Evolutionary conservation across 1,140 invertebrate genomes (phyloP), one percentile per base, ranked within the genome.

Genomic region (Camponotus pennsylvanicus): DNA sequence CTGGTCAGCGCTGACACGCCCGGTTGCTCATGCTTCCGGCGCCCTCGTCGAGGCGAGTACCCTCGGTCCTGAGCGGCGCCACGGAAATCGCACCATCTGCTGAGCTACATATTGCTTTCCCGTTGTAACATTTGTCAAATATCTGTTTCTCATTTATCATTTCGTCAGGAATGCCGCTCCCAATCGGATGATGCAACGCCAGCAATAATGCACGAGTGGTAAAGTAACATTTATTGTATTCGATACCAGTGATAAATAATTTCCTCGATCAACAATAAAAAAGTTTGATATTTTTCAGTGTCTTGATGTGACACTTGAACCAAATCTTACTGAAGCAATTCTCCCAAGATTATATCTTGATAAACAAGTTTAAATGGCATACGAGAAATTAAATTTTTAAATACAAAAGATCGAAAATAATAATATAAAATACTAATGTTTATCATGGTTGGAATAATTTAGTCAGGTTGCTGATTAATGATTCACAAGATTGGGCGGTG

Each of bases 1-100:
- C 92, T 94, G 93, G 94, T 94, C 94, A 94, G 93, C 91, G 90
- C 92, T 92, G 93, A 94, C 93, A 94, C 93, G 93, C 93, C 93
- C 91, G 93, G 91, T 92, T 93, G 91, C 89, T 88, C 69, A 67
- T 83, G 91, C 92, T 94, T 93, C 93, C 93, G 93, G 92, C 93
- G 91, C 90, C 93, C 92, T 83, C 84, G 66, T 90, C 71, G 69
- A 66, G 21, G 45, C 59, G 57, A 63, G 37, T 49, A 55, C 61
- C 69, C 78, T 59, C 59, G 63, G 64, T 73, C 52, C 63, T 79
- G 55, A 67, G 86, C 61, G 83, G 64, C 88, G 82, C 67, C 75
- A 63, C 42, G 73, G 61, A 90, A 86, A 80, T 85, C 69, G 67
- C 66, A 63, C 70, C 52, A 42, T 79, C 27, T 57, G 37, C 63